These are phyloP conservation scores for Plebejus melissa DNA, from an alignment of 2,888 invertebrate genomes.

Conservation along the genomic window DNA sequence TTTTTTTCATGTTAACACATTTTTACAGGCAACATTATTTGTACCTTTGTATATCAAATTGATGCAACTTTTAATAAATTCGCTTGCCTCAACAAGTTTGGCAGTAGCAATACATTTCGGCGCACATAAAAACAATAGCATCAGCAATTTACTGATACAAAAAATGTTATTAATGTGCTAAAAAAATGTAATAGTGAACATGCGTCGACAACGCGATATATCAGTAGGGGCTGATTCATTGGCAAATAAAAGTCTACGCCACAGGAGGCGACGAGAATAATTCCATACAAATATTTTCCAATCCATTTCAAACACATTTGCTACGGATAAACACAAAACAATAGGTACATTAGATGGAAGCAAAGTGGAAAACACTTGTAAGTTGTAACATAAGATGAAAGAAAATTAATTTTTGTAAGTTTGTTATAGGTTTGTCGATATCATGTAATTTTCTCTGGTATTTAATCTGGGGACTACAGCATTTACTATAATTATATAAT, in stretches of 20 bases:
- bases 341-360: neutral
- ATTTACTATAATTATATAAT: too few species aligned
- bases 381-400: constrained; percentile 46
- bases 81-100: constrained; percentile 7
- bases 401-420: constrained; percentile 38
- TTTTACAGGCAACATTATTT: neutral
- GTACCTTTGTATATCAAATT: neutral
- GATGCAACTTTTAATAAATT: constrained; percentile 5
- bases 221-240: constrained; percentile 67
- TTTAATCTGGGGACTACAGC: too few species aligned
- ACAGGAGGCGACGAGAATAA: constrained; percentile 65
- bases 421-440: neutral
- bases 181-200: constrained; percentile 57
- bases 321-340: neutral
- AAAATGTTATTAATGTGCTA: constrained; percentile 41
- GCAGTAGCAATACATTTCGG: constrained; percentile 21
- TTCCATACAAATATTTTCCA: constrained; percentile 63
- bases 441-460: neutral
- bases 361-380: constrained; percentile 39
- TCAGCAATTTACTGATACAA: constrained; percentile 35
- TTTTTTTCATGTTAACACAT: neutral
- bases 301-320: constrained; percentile 54
- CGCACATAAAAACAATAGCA: constrained; percentile 27
- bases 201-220: constrained; percentile 55
- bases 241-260: constrained; percentile 59